Conservation (phyloP, 2,113 vertebrate genomes). For the Mormyrus iriodes region DNA sequence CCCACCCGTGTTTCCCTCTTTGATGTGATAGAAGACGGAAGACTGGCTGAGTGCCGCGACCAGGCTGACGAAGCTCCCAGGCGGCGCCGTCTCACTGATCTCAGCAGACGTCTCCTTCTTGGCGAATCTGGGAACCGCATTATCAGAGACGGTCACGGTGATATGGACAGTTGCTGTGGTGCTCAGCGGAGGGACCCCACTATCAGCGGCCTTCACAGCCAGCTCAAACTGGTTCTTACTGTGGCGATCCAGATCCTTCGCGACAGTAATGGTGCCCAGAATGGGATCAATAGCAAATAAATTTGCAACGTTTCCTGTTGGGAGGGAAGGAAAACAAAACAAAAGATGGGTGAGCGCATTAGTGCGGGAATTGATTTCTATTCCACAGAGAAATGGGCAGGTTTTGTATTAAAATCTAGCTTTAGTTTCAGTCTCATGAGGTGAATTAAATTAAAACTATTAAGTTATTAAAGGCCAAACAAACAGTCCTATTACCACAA, state of each 20-base stretch:
- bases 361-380: neutral
- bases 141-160: constrained; percentile 82
- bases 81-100: constrained; percentile 71
- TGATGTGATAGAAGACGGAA: constrained; percentile 88
- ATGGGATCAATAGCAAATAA: constrained; percentile 81
- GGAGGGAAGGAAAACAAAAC: constrained; percentile 26
- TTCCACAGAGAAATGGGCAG: neutral
- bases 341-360: constrained; percentile 11
- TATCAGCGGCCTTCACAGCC: constrained; percentile 80
- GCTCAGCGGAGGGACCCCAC: constrained; percentile 72
- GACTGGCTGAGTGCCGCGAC: constrained; percentile 82
- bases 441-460: constrained; percentile 24
- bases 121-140: constrained; percentile 81
- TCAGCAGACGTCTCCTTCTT: constrained; percentile 79
- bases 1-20: constrained; percentile 73
- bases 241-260: constrained; percentile 82
- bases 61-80: constrained; percentile 79
- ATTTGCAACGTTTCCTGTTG: constrained; percentile 86
- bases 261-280: constrained; percentile 78
- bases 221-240: constrained; percentile 79
- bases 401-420: constrained; percentile 5
- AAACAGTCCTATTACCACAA: constrained; percentile 12
- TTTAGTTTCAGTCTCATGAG: constrained; percentile 1
- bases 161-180: constrained; percentile 73
- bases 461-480: constrained; percentile 10